These are phyloP conservation scores for Tetrax tetrax DNA, from an alignment of 2,113 vertebrate species.

Conservation along the genomic window DNA sequence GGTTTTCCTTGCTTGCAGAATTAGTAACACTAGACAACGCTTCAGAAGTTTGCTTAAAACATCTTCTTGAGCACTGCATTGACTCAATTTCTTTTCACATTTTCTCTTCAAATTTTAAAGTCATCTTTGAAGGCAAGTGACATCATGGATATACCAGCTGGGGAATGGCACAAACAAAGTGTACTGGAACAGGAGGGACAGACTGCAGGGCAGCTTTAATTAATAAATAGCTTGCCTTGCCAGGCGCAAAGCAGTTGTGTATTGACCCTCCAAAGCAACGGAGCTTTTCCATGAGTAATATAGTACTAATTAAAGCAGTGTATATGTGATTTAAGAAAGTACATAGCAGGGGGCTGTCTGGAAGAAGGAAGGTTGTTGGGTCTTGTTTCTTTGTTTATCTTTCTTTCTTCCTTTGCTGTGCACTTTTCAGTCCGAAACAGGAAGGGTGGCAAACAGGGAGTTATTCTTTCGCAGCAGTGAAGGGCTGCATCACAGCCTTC, in stretches of 20 bases:
- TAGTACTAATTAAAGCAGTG: not conserved
- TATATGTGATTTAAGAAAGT: not conserved
- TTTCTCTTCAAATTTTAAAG: not conserved
- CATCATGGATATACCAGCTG: constrained; percentile 6
- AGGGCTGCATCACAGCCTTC: not conserved
- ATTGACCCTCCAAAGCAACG: not conserved
- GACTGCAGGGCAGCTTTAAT: constrained; percentile 40
- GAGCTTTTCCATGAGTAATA: not conserved
- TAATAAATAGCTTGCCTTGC: constrained; percentile 26
- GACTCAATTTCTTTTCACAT: not conserved
- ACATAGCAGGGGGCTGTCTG: not conserved
- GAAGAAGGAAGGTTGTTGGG: not conserved
- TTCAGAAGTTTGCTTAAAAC: not conserved
- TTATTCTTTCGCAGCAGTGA: not conserved
- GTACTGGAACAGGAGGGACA: constrained; percentile 24
- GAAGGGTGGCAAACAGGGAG: not conserved
- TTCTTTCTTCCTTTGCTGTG: not conserved
- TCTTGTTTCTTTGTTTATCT: constrained; percentile 17
- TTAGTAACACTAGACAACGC: not conserved
- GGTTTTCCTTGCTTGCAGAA: not conserved
- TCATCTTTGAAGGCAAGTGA: not conserved
- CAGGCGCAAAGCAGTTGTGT: not conserved
- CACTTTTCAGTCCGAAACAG: not conserved
- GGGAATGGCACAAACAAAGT: constrained; percentile 23
- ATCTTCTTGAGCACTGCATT: not conserved